phyloP scores from a whole-genome alignment of 2,113 vertebrate species.

The Leptosomus discolor region DNA sequence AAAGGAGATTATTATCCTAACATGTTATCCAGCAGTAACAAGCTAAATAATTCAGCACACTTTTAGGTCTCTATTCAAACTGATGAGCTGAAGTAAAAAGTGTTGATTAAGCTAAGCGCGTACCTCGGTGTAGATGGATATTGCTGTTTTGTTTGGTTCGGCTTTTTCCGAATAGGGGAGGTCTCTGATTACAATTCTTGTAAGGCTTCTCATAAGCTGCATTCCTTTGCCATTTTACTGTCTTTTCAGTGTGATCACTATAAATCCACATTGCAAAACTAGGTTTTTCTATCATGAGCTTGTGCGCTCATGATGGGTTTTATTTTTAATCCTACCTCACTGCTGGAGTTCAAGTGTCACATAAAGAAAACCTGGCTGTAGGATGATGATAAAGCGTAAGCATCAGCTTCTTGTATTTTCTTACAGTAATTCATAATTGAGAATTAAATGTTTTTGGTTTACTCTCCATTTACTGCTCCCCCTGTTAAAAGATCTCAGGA shows the following conservation, averaged over 20 bases:
- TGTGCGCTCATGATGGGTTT: neutral
- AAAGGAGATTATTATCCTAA: slow-evolving; percentile 33
- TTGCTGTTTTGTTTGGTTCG: neutral
- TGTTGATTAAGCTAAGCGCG: slow-evolving; percentile 43
- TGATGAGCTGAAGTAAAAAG: slow-evolving; percentile 40
- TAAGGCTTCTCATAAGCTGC: neutral
- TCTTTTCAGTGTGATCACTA: neutral
- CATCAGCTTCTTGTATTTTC: neutral
- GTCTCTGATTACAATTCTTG: neutral
- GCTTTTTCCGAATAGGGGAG: neutral
- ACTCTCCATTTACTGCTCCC: neutral
- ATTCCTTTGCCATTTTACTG: neutral
- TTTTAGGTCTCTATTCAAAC: slow-evolving; percentile 28
- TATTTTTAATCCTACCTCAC: slow-evolving; percentile 41
- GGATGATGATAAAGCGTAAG: neutral
- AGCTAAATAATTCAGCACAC: slow-evolving; percentile 38
- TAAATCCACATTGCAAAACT: neutral
- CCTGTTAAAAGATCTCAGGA: neutral
- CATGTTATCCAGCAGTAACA: neutral
- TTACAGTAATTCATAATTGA: neutral
- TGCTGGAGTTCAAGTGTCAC: neutral
- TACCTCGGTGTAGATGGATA: neutral
- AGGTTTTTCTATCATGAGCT: neutral
- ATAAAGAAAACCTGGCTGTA: slow-evolving; percentile 31
- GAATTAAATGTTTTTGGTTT: neutral